Percentiles rank a stretch among this genome's conserved stretches.
Conservation (phyloP, 1,140 invertebrate genomes). For the Lasioglossum baleicum region DNA sequence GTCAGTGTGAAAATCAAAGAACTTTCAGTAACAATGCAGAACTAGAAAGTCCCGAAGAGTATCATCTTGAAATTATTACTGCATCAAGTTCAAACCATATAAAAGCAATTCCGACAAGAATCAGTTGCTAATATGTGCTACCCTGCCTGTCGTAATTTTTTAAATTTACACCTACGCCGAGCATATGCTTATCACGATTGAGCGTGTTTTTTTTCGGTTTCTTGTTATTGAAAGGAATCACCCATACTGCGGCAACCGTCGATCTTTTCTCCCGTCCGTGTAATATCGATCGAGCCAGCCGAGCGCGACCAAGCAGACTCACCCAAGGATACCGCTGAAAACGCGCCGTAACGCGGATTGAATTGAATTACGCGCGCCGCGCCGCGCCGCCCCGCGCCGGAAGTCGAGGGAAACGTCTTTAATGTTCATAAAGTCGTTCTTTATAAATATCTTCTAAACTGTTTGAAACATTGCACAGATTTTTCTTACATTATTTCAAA, state of each 20-base stretch:
- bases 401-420: constrained; percentile 26
- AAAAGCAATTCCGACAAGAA: no score
- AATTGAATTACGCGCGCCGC: constrained; percentile 36
- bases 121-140: no score
- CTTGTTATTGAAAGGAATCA: not conserved
- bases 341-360: constrained; percentile 23
- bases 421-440: no score
- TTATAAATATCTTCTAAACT: no score
- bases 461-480: no score
- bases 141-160: no score
- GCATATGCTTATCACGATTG: not conserved
- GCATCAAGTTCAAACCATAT: no score
- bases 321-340: constrained; percentile 50
- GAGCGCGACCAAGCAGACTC: constrained; percentile 44
- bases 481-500: no score
- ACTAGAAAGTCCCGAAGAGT: no score
- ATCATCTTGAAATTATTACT: no score
- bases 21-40: no score
- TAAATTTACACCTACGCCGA: not conserved
- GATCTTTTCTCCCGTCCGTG: constrained; percentile 21
- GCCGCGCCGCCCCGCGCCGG: not conserved
- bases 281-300: constrained; percentile 33
- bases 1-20: no score
- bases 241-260: constrained; percentile 13
- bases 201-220: constrained; percentile 1